phyloP scores from a whole-genome alignment of 2,888 invertebrate genomes.

The Noctua janthe region DNA sequence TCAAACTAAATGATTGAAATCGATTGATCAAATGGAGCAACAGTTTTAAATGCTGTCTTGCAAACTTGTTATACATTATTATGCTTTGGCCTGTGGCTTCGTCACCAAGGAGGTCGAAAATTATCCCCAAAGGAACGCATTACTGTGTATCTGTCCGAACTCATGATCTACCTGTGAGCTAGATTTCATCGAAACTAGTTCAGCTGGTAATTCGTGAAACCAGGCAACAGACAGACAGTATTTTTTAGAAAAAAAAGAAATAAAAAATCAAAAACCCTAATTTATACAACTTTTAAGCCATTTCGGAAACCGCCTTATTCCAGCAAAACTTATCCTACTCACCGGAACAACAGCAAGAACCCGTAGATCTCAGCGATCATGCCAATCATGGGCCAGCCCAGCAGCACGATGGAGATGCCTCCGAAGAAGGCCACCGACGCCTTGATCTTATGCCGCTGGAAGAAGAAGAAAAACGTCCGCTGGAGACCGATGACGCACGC shows the following conservation, averaged over 20 bases:
- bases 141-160: neutral
- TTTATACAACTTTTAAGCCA: neutral
- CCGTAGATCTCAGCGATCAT: slow-evolving; percentile 99
- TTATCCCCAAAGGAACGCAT: neutral
- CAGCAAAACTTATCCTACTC: slow-evolving; percentile 52
- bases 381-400: slow-evolving; percentile 99
- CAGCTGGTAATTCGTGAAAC: too few species aligned
- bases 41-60: neutral
- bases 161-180: too few species aligned
- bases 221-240: too few species aligned
- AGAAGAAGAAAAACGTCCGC: slow-evolving; percentile 99
- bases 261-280: too few species aligned
- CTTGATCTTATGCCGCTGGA: slow-evolving; percentile 98
- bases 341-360: slow-evolving; percentile 96
- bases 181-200: too few species aligned
- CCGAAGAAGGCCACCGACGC: slow-evolving; percentile 97
- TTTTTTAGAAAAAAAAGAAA: too few species aligned
- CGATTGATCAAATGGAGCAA: neutral
- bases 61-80: neutral
- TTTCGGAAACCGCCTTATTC: neutral
- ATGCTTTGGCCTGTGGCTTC: neutral
- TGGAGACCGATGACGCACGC: slow-evolving; percentile 99
- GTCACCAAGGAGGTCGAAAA: neutral
- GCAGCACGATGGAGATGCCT: slow-evolving; percentile 97
- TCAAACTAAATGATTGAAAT: too few species aligned